Conservation (phyloP, 1,140 invertebrate species). For the Philaenus spumarius region DNA sequence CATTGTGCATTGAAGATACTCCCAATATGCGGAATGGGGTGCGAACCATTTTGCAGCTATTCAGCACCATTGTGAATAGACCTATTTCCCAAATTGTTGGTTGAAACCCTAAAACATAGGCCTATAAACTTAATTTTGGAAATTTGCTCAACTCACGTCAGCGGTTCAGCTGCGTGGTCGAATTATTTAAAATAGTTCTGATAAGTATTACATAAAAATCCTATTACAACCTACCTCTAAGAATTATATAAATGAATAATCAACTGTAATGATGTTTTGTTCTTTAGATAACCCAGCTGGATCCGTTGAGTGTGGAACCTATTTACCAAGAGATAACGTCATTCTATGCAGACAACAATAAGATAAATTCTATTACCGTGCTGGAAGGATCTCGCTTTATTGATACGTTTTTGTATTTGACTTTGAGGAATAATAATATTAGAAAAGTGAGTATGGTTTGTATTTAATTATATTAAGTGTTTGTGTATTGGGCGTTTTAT, state of each 20-base stretch:
- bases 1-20: too few relatives aligned
- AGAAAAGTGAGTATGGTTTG: slow-evolving; percentile 51
- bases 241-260: not conserved
- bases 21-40: too few relatives aligned
- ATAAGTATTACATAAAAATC: not conserved
- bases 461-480: too few relatives aligned
- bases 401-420: slow-evolving; percentile 61
- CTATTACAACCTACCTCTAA: not conserved
- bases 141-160: too few relatives aligned
- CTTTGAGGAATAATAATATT: slow-evolving; percentile 63
- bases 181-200: not conserved
- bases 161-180: too few relatives aligned
- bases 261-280: not conserved
- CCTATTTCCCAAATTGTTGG: too few relatives aligned
- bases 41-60: too few relatives aligned
- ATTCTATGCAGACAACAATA: slow-evolving; percentile 68
- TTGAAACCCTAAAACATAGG: too few relatives aligned
- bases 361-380: slow-evolving; percentile 64
- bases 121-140: too few relatives aligned
- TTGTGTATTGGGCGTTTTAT: too few relatives aligned
- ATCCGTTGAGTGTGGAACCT: slow-evolving; percentile 55
- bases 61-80: too few relatives aligned
- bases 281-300: slow-evolving; percentile 60
- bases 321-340: slow-evolving; percentile 59
- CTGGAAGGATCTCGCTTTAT: slow-evolving; percentile 73